Evolutionary conservation across 2,888 invertebrate genomes (phyloP).

Genomic region (Ornithoptera alexandrae): DNA sequence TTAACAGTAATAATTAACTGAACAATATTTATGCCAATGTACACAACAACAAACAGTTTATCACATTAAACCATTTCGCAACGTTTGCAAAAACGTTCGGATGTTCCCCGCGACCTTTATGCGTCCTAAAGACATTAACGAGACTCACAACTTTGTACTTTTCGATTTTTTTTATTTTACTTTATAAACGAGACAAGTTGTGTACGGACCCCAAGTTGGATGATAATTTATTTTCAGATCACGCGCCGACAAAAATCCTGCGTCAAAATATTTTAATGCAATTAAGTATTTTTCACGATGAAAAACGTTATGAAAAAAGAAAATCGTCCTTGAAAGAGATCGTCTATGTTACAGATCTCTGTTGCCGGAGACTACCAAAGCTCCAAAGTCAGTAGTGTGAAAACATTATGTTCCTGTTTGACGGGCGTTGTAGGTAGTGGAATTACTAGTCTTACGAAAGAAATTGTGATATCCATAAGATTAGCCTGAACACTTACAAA

Average conservation of each 20-base stretch:
- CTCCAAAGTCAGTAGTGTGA: no score
- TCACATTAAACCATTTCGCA: neutral
- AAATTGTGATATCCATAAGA: no score
- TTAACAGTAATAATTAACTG: neutral
- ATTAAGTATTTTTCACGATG: neutral
- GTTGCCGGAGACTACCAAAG: no score
- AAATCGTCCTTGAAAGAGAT: no score
- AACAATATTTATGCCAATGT: neutral
- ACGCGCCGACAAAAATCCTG: conserved; percentile 7
- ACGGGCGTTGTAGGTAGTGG: no score
- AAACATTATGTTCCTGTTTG: no score
- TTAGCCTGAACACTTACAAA: no score
- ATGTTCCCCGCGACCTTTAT: neutral
- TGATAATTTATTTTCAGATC: conserved; percentile 16
- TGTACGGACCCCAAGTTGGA: neutral
- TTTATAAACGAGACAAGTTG: neutral
- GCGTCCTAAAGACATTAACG: neutral
- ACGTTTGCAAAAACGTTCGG: neutral
- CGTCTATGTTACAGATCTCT: no score
- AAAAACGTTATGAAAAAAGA: no score
- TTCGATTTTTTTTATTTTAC: neutral
- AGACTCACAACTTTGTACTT: neutral
- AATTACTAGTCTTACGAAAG: no score
- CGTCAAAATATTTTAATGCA: neutral
- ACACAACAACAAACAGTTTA: neutral